A percentile compares a stretch with the other conserved stretches of the same genome.
phyloP scores from a whole-genome alignment of 2,113 vertebrate genomes.

The Bucco capensis region DNA sequence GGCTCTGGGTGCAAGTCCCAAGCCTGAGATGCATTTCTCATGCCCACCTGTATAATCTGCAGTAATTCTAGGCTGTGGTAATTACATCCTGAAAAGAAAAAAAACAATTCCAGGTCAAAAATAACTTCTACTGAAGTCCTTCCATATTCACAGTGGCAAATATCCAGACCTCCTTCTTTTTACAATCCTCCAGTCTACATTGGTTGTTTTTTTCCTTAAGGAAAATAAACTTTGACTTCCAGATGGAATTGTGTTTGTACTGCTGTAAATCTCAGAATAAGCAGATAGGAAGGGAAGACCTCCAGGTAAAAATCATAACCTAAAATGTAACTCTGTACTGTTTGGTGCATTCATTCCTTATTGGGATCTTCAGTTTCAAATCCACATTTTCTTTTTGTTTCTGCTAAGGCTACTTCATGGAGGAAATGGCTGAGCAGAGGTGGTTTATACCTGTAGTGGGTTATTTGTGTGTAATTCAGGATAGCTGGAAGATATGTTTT shows the following conservation, averaged over 20 bases:
- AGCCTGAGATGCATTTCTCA: neutral
- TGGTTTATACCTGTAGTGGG: neutral
- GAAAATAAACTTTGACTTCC: slow-evolving; percentile 11
- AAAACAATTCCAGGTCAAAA: neutral
- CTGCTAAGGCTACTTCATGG: neutral
- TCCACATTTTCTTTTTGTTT: neutral
- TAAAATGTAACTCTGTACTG: neutral
- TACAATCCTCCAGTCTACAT: slow-evolving; percentile 20
- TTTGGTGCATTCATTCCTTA: neutral
- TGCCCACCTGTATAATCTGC: neutral
- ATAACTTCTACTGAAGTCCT: neutral
- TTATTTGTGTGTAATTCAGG: neutral
- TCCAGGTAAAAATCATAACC: neutral
- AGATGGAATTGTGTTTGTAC: neutral
- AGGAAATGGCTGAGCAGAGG: neutral
- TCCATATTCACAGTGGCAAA: neutral
- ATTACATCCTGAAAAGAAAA: neutral
- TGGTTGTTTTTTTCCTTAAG: neutral
- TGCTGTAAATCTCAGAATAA: neutral
- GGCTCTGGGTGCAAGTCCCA: neutral
- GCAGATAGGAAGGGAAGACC: neutral
- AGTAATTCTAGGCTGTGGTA: neutral
- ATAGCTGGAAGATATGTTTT: neutral
- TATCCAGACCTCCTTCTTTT: neutral
- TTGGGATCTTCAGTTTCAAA: neutral